phyloP scores from a whole-genome alignment of 2,888 invertebrate species.

The Hylaea fasciaria region DNA sequence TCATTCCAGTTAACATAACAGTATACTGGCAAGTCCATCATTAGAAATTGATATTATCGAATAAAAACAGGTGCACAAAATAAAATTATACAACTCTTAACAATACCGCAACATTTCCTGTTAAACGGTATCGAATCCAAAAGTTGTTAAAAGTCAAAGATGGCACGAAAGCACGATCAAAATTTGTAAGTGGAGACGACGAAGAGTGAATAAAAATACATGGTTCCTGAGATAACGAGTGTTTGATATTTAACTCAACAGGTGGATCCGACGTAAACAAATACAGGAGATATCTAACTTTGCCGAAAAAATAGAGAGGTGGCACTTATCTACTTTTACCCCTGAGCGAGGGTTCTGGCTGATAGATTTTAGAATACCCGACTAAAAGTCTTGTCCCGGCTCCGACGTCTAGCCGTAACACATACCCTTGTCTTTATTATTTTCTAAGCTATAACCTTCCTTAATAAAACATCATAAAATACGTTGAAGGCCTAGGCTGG shows the following conservation, averaged over 20 bases:
- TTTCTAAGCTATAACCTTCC: too few relatives aligned
- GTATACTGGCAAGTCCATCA: too few relatives aligned
- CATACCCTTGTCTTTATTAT: too few relatives aligned
- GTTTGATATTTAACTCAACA: conserved; percentile 61
- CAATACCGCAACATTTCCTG: background rate
- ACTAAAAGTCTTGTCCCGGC: too few relatives aligned
- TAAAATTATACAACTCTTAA: background rate
- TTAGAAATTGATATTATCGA: background rate
- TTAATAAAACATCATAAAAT: too few relatives aligned
- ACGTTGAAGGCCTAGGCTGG: too few relatives aligned
- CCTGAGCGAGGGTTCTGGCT: too few relatives aligned
- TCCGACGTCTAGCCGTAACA: too few relatives aligned
- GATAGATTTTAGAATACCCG: too few relatives aligned
- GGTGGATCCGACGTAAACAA: conserved; percentile 56
- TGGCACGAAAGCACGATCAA: conserved; percentile 6
- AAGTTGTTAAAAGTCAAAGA: conserved; percentile 19
- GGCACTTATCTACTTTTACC: background rate
- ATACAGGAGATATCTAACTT: conserved; percentile 53
- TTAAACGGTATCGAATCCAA: conserved; percentile 2
- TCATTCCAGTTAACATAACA: too few relatives aligned
- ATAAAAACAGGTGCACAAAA: background rate
- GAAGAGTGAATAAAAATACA: conserved; percentile 40
- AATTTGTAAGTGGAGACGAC: conserved; percentile 18
- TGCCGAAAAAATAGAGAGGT: background rate
- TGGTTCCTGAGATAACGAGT: conserved; percentile 52